phyloP scores from a whole-genome alignment of 2,113 vertebrate genomes.

The Mus pahari region DNA sequence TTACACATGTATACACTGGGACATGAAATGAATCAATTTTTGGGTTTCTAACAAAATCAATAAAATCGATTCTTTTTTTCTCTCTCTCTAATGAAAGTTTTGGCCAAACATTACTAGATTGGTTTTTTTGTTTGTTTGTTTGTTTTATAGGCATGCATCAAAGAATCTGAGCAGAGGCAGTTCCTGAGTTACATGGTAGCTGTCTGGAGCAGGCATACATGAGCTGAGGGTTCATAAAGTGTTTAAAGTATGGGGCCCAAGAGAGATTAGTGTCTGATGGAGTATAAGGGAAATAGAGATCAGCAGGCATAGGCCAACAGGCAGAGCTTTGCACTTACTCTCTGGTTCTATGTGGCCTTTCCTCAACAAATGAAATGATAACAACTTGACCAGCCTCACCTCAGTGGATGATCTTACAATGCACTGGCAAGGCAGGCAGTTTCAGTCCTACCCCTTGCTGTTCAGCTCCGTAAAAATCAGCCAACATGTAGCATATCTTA shows the following conservation, averaged over 20 bases:
- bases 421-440: not conserved
- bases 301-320: not conserved
- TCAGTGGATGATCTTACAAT: conserved; percentile 40
- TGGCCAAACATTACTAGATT: not conserved
- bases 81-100: not conserved
- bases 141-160: not conserved
- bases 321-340: conserved; percentile 37
- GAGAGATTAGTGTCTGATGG: not conserved
- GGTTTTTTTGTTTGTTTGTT: not conserved
- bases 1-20: not conserved
- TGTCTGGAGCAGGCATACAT: conserved; percentile 31
- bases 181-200: conserved; percentile 42
- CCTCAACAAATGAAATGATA: conserved; percentile 59
- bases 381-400: not conserved
- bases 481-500: not conserved
- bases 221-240: conserved; percentile 10
- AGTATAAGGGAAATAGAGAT: not conserved
- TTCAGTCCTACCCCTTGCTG: conserved; percentile 46
- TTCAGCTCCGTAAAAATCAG: conserved; percentile 24
- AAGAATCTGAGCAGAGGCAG: conserved; percentile 49
- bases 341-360: not conserved
- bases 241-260: rapidly evolving
- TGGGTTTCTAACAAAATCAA: conserved; percentile 10
- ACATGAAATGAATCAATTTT: not conserved
- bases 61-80: conserved; percentile 1